A percentile compares a stretch with the other conserved stretches of the same genome.
phyloP scores from a whole-genome alignment of 2,888 invertebrate genomes.

The Lasioglossum lativentre region DNA sequence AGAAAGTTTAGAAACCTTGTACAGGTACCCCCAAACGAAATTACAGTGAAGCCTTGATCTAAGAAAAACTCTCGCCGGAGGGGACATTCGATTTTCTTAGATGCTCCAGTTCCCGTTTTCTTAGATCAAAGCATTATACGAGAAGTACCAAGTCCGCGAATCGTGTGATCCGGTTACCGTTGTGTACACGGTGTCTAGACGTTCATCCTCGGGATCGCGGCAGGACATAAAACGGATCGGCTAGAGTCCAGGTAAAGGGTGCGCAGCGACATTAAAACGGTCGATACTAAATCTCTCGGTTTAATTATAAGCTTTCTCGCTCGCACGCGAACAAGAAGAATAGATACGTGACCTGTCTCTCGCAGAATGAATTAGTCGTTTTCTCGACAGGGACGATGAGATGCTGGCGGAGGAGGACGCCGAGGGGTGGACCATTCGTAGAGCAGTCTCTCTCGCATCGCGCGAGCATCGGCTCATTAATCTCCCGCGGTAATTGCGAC shows the following conservation, averaged over 20 bases:
- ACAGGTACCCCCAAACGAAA: no score
- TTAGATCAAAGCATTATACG: no score
- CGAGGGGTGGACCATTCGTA: conserved; percentile 69
- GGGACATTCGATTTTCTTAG: no score
- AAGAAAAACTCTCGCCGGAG: no score
- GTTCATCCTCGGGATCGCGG: conserved; percentile 18
- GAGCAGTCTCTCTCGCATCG: conserved; percentile 75
- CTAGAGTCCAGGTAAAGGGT: conserved; percentile 53
- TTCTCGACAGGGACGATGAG: conserved; percentile 70
- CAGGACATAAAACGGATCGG: conserved; percentile 25
- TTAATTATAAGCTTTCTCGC: conserved; percentile 72
- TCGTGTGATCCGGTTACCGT: conserved; percentile 22
- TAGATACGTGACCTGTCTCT: conserved; percentile 71
- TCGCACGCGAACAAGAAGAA: conserved; percentile 71
- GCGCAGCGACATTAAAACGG: conserved; percentile 68
- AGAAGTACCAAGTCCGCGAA: neutral
- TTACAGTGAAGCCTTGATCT: no score
- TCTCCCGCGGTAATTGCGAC: conserved; percentile 81
- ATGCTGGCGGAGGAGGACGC: conserved; percentile 59
- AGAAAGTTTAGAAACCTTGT: no score
- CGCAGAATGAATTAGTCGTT: conserved; percentile 73
- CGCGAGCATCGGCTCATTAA: conserved; percentile 82
- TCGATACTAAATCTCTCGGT: conserved; percentile 68
- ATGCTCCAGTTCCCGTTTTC: no score
- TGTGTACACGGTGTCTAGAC: conserved; percentile 3